phyloP scores from a whole-genome alignment of 2,113 vertebrate genomes.

The Murina feae region DNA sequence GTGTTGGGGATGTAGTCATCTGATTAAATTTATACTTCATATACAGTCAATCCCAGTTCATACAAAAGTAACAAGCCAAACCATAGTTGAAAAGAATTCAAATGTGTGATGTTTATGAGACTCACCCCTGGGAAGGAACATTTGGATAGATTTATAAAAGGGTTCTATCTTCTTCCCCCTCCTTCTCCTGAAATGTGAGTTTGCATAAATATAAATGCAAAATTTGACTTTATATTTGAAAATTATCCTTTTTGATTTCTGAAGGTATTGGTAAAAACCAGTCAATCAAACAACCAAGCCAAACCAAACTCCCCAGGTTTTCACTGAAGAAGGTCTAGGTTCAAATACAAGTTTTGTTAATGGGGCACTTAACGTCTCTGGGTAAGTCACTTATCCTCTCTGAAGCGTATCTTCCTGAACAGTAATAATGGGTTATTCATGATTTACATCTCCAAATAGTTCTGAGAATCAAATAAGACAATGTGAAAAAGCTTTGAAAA shows the following conservation, averaged over 20 bases:
- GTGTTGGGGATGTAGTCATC: background rate
- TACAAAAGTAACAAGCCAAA: background rate
- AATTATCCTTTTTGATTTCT: background rate
- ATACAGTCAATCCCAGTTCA: background rate
- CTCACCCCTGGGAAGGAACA: background rate
- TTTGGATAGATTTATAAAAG: background rate
- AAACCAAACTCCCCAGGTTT: background rate
- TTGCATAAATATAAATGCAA: background rate
- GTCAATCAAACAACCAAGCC: background rate
- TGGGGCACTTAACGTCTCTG: background rate
- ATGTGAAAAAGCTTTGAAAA: background rate
- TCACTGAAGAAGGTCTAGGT: background rate
- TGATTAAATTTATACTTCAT: background rate
- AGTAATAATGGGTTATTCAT: background rate
- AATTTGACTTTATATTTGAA: conserved; percentile 12
- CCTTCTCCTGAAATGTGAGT: background rate
- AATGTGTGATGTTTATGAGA: background rate
- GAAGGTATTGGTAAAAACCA: background rate
- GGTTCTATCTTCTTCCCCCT: background rate
- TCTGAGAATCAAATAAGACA: background rate
- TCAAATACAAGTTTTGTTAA: background rate
- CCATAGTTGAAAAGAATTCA: background rate
- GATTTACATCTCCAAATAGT: background rate
- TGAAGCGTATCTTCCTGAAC: background rate
- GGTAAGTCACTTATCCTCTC: background rate